A percentile compares a stretch with the other conserved stretches of the same genome.
These are phyloP conservation scores for Eledona agricola DNA, from an alignment of 2,888 invertebrate species.

Conservation along the genomic window DNA sequence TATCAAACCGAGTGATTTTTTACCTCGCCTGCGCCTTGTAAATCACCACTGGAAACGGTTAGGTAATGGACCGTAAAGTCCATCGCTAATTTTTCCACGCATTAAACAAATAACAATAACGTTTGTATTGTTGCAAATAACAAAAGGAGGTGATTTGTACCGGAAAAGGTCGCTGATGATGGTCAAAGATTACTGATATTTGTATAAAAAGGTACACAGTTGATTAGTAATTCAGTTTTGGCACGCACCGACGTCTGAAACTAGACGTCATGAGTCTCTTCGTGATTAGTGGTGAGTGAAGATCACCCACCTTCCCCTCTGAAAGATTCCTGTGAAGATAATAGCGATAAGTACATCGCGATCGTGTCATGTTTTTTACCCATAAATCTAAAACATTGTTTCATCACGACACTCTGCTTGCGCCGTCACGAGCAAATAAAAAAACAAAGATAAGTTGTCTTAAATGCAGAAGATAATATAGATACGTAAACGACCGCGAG, in stretches of 20 bases:
- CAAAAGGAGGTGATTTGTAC: conserved; percentile 15
- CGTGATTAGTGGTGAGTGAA: conserved; percentile 17
- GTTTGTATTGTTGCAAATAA: conserved; percentile 2
- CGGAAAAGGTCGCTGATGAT: conserved; percentile 18
- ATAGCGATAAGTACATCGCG: too few species aligned
- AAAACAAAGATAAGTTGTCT: too few species aligned
- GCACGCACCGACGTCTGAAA: conserved; percentile 9
- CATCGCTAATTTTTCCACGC: neutral
- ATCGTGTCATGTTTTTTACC: too few species aligned
- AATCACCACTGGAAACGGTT: too few species aligned
- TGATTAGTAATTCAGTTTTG: conserved; percentile 10
- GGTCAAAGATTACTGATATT: conserved; percentile 10
- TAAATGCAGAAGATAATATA: too few species aligned
- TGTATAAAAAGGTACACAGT: conserved; percentile 20
- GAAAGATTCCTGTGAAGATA: too few species aligned
- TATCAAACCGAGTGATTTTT: conserved; percentile 17
- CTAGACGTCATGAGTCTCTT: conserved; percentile 7
- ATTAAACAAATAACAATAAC: conserved; percentile 1
- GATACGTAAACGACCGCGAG: too few species aligned
- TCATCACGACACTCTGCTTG: too few species aligned
- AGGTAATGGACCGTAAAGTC: too few species aligned
- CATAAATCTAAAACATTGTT: too few species aligned
- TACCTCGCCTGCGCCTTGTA: conserved; percentile 1
- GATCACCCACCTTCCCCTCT: too few species aligned
- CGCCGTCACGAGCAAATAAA: too few species aligned